Conservation (phyloP, 2,113 vertebrate species). For the Rana temporaria region DNA sequence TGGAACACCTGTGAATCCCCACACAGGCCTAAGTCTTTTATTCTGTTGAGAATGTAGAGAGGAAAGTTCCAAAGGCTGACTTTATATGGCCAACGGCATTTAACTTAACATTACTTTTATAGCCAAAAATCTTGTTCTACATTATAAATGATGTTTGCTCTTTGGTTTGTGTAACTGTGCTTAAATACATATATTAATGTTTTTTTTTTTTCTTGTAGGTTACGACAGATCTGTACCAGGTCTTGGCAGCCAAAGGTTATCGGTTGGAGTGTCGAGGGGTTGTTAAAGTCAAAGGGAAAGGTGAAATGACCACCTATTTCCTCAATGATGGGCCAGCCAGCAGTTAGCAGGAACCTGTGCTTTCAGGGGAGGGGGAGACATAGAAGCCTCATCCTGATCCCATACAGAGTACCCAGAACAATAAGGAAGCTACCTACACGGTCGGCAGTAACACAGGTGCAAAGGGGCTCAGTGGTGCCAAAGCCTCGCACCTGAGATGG, state of each 20-base stretch:
- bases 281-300: slow-evolving; percentile 96
- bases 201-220: slow-evolving; percentile 71
- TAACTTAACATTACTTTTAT: too few relatives aligned
- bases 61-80: too few relatives aligned
- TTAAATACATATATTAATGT: neutral
- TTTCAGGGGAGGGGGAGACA: slow-evolving; percentile 53
- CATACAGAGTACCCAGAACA: slow-evolving; percentile 46
- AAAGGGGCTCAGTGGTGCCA: slow-evolving; percentile 32
- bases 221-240: slow-evolving; percentile 92
- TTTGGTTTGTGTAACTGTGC: neutral
- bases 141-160: neutral
- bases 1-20: too few relatives aligned
- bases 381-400: slow-evolving; percentile 53
- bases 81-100: too few relatives aligned
- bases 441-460: slow-evolving; percentile 34
- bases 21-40: too few relatives aligned
- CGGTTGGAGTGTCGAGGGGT: slow-evolving; percentile 90
- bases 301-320: slow-evolving; percentile 98
- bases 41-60: too few relatives aligned
- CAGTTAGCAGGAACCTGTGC: slow-evolving; percentile 81
- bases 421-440: slow-evolving; percentile 58
- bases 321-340: slow-evolving; percentile 86
- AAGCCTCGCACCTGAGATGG: slow-evolving; percentile 55
- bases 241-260: slow-evolving; percentile 89
- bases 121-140: neutral